Conservation (phyloP, 2,888 invertebrate species). For the Eumacrocentrus americanus region DNA sequence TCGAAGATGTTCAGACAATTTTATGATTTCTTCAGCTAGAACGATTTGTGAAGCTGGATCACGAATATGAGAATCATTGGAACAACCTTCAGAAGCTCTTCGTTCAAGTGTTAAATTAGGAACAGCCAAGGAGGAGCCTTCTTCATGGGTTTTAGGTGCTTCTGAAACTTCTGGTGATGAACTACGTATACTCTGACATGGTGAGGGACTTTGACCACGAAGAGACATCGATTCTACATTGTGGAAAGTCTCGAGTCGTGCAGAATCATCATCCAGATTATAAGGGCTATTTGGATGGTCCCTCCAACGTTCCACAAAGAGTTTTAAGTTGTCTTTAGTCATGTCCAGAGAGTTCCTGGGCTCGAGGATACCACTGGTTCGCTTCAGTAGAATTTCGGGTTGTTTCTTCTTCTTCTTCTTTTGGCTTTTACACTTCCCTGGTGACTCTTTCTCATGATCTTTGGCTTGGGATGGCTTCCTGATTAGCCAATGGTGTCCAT, state of each 20-base stretch:
- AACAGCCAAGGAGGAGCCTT: conserved; percentile 23
- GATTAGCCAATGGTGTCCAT: conserved; percentile 86
- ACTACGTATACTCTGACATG: conserved; percentile 77
- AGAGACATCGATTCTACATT: conserved; percentile 54
- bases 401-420: background rate
- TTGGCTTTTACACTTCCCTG: background rate
- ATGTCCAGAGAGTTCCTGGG: conserved; percentile 68
- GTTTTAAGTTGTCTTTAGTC: conserved; percentile 82
- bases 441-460: background rate
- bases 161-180: conserved; percentile 54
- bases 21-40: conserved; percentile 82
- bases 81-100: conserved; percentile 80
- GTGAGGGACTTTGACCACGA: conserved; percentile 79
- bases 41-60: conserved; percentile 57
- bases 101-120: conserved; percentile 64
- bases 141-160: conserved; percentile 29
- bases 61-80: conserved; percentile 49
- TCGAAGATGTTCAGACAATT: conserved; percentile 76
- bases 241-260: conserved; percentile 1
- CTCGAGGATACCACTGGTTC: background rate
- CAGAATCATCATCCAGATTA: conserved; percentile 67
- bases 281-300: conserved; percentile 89
- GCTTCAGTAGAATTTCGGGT: background rate
- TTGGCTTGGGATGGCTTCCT: conserved; percentile 53
- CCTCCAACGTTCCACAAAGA: conserved; percentile 87